Conservation (phyloP, 2,888 invertebrate species). For the Tuta absoluta region DNA sequence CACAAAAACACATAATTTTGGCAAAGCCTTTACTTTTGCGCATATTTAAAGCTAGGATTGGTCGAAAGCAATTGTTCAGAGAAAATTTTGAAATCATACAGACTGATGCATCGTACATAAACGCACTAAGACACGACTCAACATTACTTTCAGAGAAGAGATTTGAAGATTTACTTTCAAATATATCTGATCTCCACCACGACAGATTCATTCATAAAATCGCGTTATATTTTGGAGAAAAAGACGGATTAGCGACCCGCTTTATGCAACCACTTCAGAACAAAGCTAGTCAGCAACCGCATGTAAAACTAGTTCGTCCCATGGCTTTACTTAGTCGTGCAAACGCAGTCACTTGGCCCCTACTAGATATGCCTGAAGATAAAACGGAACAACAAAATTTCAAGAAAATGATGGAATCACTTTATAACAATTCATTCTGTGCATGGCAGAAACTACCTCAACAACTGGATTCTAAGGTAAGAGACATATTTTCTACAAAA, state of each 20-base stretch:
- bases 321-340: background rate
- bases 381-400: background rate
- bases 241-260: constrained; percentile 44
- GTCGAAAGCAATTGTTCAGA: constrained; percentile 50
- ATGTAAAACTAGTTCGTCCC: background rate
- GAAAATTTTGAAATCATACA: constrained; percentile 49
- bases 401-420: background rate
- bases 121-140: constrained; percentile 56
- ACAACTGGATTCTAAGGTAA: background rate
- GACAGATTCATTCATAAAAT: constrained; percentile 51
- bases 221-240: constrained; percentile 54
- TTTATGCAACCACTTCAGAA: background rate
- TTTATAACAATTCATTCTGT: background rate
- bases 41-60: constrained; percentile 47
- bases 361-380: background rate
- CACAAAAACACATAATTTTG: constrained; percentile 37
- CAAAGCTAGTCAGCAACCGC: background rate
- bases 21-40: constrained; percentile 41
- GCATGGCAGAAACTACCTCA: background rate
- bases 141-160: constrained; percentile 42
- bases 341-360: background rate
- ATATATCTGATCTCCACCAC: constrained; percentile 33
- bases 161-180: constrained; percentile 38
- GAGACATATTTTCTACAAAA: background rate
- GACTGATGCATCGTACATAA: constrained; percentile 54